Evolutionary conservation across 2,888 invertebrate species (phyloP).

Genomic region (Drosophila conformis): DNA sequence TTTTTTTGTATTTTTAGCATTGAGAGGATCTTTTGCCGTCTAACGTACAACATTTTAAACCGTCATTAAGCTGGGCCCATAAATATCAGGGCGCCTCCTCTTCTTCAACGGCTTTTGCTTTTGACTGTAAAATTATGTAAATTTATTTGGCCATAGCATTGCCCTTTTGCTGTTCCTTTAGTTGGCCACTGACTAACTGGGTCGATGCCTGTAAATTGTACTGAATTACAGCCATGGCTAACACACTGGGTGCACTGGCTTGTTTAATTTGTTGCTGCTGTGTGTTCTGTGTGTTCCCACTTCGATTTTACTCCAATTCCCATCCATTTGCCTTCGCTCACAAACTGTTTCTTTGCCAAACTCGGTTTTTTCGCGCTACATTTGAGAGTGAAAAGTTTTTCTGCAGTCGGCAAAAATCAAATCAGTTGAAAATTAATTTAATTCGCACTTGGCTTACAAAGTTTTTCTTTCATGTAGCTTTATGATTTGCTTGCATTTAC

Average conservation of each 20-base stretch:
- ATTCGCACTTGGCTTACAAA: constrained; percentile 70
- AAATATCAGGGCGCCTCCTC: constrained; percentile 62
- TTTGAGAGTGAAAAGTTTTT: constrained; percentile 56
- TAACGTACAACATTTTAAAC: constrained; percentile 69
- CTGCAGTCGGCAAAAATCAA: constrained; percentile 58
- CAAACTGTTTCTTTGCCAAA: background rate
- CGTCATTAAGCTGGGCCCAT: constrained; percentile 76
- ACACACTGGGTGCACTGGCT: background rate
- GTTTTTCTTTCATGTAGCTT: constrained; percentile 64
- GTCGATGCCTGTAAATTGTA: constrained; percentile 51
- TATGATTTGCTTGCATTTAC: constrained; percentile 58
- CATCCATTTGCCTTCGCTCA: background rate
- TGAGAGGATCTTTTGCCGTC: constrained; percentile 41
- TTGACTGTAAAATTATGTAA: constrained; percentile 71
- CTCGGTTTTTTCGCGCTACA: constrained; percentile 10
- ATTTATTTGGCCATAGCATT: constrained; percentile 70
- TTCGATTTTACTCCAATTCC: constrained; percentile 1
- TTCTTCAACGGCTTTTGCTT: constrained; percentile 29
- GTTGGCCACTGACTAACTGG: constrained; percentile 31
- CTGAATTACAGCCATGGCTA: constrained; percentile 63
- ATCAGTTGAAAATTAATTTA: constrained; percentile 80
- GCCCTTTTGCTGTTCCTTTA: constrained; percentile 60
- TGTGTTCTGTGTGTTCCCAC: background rate
- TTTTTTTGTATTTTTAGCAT: constrained; percentile 3
- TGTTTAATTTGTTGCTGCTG: constrained; percentile 2